A percentile compares a stretch with the other conserved stretches of the same genome.
phyloP scores from a whole-genome alignment of 2,797 vertebrate genomes.

The Nannoperca obscura region DNA sequence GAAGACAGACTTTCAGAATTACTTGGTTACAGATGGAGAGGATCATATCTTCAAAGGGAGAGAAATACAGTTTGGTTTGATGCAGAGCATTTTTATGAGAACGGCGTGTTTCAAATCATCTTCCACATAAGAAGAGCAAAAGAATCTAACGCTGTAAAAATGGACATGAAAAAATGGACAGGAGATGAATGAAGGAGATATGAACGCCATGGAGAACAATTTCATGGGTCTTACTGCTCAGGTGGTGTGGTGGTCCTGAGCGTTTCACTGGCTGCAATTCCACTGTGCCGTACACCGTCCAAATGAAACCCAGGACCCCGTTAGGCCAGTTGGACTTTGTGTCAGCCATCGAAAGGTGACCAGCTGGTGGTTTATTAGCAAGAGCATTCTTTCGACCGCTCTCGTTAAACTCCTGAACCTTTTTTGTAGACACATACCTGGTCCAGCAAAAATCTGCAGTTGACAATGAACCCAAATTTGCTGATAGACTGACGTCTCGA shows the following conservation, averaged over 20 bases:
- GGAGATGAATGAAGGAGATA: constrained; percentile 51
- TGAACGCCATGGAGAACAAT: constrained; percentile 48
- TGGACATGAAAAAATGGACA: constrained; percentile 31
- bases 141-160: constrained; percentile 70
- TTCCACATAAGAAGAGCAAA: constrained; percentile 56
- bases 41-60: constrained; percentile 82
- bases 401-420: constrained; percentile 76
- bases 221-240: constrained; percentile 50
- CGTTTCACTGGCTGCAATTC: constrained; percentile 63
- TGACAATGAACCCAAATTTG: constrained; percentile 55
- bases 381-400: constrained; percentile 57
- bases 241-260: constrained; percentile 38
- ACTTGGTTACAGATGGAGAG: constrained; percentile 78
- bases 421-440: constrained; percentile 23
- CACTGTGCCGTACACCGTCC: constrained; percentile 35
- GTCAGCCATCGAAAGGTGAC: constrained; percentile 49
- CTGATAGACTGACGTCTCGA: constrained; percentile 38
- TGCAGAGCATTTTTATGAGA: constrained; percentile 74
- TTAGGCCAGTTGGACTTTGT: constrained; percentile 47
- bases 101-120: constrained; percentile 78
- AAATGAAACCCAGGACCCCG: constrained; percentile 49
- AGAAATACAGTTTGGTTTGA: constrained; percentile 75
- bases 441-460: constrained; percentile 37
- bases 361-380: constrained; percentile 79
- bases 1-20: constrained; percentile 75